These are phyloP conservation scores for Nymphalis io DNA, from an alignment of 1,140 invertebrate genomes.

Conservation along the genomic window DNA sequence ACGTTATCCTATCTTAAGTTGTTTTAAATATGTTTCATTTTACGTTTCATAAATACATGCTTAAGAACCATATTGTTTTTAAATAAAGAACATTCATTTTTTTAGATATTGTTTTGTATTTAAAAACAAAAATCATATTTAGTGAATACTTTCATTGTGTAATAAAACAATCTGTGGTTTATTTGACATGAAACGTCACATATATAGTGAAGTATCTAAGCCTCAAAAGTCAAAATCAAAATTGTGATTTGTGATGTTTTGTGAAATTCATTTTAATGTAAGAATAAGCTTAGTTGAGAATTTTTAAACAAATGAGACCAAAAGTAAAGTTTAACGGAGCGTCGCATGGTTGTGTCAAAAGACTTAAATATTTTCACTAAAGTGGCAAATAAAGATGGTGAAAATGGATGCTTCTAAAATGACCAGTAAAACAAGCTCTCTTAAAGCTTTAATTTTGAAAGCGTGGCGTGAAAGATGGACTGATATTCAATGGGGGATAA, in stretches of 20 bases:
- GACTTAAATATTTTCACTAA: not conserved
- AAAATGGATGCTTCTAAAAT: constrained; percentile 86
- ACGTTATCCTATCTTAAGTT: not conserved
- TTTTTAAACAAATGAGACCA: not conserved
- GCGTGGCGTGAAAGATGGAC: constrained; percentile 97
- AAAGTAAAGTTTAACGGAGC: not conserved
- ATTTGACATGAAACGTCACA: not conserved
- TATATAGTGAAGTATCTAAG: not conserved
- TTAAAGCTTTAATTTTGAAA: constrained; percentile 91
- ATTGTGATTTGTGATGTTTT: constrained; percentile 10
- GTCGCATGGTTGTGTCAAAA: not conserved
- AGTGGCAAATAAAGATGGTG: constrained; percentile 38
- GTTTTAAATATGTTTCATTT: not conserved
- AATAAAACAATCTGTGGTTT: not conserved
- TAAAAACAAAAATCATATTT: no score
- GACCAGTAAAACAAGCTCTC: constrained; percentile 90
- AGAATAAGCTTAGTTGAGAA: not conserved
- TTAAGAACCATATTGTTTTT: not conserved
- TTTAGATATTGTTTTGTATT: no score
- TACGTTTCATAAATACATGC: not conserved
- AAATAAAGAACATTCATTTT: no score
- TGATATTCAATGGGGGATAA: constrained; percentile 97
- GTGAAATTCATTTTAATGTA: not conserved
- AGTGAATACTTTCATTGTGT: no score
- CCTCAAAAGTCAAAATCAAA: no score